Evolutionary conservation across 2,797 vertebrate genomes (phyloP).

Genomic region (Champsocephalus esox): DNA sequence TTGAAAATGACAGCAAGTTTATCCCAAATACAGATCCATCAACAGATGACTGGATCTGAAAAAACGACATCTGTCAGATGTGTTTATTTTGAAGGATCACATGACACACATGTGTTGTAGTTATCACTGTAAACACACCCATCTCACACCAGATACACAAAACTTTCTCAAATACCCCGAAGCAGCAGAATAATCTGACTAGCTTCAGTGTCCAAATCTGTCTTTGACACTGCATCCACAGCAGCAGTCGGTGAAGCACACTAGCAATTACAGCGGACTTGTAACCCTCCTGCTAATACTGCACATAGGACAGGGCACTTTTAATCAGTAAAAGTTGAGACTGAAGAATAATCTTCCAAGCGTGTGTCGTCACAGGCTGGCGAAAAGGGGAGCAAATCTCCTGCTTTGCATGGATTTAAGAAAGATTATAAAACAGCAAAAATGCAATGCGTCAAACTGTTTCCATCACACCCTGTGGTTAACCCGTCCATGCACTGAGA

Average conservation of each 20-base stretch:
- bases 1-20: neutral
- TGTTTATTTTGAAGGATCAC: neutral
- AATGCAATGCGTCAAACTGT: slow-evolving; percentile 60
- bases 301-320: slow-evolving; percentile 61
- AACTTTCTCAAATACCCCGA: slow-evolving; percentile 36
- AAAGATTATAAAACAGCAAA: slow-evolving; percentile 76
- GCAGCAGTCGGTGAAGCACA: slow-evolving; percentile 40
- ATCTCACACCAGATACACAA: slow-evolving; percentile 6
- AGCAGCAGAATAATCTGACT: slow-evolving; percentile 51
- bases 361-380: slow-evolving; percentile 64
- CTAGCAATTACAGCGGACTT: slow-evolving; percentile 67
- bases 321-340: slow-evolving; percentile 79
- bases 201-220: slow-evolving; percentile 43
- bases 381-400: slow-evolving; percentile 74
- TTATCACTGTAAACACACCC: slow-evolving; percentile 14
- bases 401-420: slow-evolving; percentile 73
- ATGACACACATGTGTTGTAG: slow-evolving; percentile 1
- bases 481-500: slow-evolving; percentile 44
- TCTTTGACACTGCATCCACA: slow-evolving; percentile 36
- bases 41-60: neutral
- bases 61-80: neutral
- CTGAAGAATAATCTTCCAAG: slow-evolving; percentile 75
- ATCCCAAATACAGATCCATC: neutral
- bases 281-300: slow-evolving; percentile 65
- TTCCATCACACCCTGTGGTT: slow-evolving; percentile 62